Evolutionary conservation across 2,888 invertebrate genomes (phyloP).

Genomic region (Aplocera efformata): DNA sequence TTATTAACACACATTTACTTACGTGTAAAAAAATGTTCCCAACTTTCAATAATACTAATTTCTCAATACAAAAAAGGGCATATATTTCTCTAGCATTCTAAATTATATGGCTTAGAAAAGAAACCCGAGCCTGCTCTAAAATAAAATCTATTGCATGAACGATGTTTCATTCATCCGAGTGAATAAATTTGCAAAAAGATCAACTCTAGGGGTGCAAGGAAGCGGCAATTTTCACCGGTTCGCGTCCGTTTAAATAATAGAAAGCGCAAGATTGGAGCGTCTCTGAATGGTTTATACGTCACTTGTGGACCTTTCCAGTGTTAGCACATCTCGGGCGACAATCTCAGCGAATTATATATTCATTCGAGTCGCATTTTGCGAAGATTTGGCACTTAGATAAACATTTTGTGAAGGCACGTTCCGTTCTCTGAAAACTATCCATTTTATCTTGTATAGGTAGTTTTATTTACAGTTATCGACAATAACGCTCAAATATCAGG

Average conservation of each 20-base stretch:
- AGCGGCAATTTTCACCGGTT: constrained; percentile 63
- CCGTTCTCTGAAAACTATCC: constrained; percentile 1
- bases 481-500: constrained; percentile 3
- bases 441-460: no score
- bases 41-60: no score
- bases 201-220: constrained; percentile 44
- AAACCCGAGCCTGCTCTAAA: not conserved
- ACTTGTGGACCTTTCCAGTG: constrained; percentile 70
- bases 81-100: no score
- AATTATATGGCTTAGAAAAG: no score
- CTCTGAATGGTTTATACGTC: constrained; percentile 77
- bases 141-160: constrained; percentile 12
- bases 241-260: constrained; percentile 75
- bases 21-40: no score
- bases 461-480: no score
- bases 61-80: no score
- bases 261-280: constrained; percentile 74
- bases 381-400: constrained; percentile 49
- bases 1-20: no score
- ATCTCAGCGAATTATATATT: constrained; percentile 68
- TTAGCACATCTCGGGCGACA: constrained; percentile 63
- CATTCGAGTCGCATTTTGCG: constrained; percentile 55
- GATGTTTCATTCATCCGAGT: constrained; percentile 16
- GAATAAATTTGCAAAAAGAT: constrained; percentile 22
- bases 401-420: constrained; percentile 26